Evolutionary conservation across 2,888 invertebrate species (phyloP).

Genomic region (Zele albiditarsus): DNA sequence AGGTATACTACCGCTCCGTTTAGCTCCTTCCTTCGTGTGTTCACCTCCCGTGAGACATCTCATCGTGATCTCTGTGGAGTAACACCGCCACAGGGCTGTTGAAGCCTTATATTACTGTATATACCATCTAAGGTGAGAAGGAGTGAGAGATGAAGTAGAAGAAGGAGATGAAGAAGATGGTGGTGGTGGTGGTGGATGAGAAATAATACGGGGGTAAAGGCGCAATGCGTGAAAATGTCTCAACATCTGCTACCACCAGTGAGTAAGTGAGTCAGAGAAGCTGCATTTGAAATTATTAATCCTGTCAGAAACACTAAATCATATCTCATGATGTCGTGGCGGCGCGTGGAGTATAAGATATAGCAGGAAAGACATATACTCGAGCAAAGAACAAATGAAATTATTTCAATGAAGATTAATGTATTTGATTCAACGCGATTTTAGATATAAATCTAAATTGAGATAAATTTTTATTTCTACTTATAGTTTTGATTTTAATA

Average conservation of each 20-base stretch:
- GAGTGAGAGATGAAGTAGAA: not conserved
- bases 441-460: too few species aligned
- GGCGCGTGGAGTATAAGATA: constrained; percentile 25
- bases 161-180: constrained; percentile 9
- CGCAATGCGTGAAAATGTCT: constrained; percentile 61
- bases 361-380: constrained; percentile 35
- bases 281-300: constrained; percentile 67
- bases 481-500: too few species aligned
- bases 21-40: constrained; percentile 8
- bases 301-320: constrained; percentile 69
- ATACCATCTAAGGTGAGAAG: not conserved
- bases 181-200: constrained; percentile 34
- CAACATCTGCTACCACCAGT: constrained; percentile 68
- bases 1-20: not conserved
- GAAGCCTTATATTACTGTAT: not conserved
- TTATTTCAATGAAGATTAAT: too few species aligned
- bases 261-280: constrained; percentile 43
- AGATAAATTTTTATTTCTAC: not conserved
- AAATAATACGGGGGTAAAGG: constrained; percentile 46
- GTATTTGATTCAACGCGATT: too few species aligned
- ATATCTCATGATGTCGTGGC: constrained; percentile 52
- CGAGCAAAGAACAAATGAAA: too few species aligned
- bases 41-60: constrained; percentile 13
- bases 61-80: constrained; percentile 27
- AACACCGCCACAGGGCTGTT: constrained; percentile 13